These are phyloP conservation scores for Listrodromus nycthemerus DNA, from an alignment of 2,888 invertebrate species.

Conservation along the genomic window DNA sequence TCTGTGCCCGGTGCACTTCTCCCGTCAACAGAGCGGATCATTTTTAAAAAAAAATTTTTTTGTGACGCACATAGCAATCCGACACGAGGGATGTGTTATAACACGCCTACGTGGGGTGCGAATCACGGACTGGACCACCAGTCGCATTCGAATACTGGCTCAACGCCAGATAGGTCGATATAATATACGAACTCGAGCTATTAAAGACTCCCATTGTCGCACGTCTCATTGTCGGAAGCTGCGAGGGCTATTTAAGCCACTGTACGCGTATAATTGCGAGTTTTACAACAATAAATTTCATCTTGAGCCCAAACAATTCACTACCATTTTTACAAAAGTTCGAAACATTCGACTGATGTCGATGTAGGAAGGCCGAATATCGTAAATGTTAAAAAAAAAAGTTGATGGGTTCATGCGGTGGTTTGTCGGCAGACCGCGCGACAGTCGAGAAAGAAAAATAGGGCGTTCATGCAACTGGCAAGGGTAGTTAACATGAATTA, in stretches of 20 bases:
- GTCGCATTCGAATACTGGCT: constrained; percentile 68
- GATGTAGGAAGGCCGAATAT: neutral
- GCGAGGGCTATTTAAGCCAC: constrained; percentile 7
- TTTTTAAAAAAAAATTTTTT: constrained; percentile 62
- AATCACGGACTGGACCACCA: constrained; percentile 51
- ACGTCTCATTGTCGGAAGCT: constrained; percentile 69
- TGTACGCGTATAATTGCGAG: neutral
- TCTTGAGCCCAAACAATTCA: neutral
- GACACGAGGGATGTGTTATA: constrained; percentile 65
- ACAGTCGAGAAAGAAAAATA: constrained; percentile 60
- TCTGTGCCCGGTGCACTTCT: constrained; percentile 73
- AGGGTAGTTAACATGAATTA: constrained; percentile 79
- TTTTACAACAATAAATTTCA: constrained; percentile 19
- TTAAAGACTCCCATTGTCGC: constrained; percentile 70
- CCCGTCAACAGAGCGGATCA: constrained; percentile 65
- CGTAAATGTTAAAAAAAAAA: constrained; percentile 1
- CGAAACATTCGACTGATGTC: neutral
- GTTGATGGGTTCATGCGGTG: constrained; percentile 31
- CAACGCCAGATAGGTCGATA: constrained; percentile 63
- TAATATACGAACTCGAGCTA: constrained; percentile 54
- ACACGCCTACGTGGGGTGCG: constrained; percentile 78
- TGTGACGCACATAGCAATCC: constrained; percentile 57
- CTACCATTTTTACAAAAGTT: neutral
- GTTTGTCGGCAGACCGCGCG: constrained; percentile 48
- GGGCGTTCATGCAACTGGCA: constrained; percentile 76